phyloP scores from a whole-genome alignment of 2,888 invertebrate species.

The Mayetiola destructor region DNA sequence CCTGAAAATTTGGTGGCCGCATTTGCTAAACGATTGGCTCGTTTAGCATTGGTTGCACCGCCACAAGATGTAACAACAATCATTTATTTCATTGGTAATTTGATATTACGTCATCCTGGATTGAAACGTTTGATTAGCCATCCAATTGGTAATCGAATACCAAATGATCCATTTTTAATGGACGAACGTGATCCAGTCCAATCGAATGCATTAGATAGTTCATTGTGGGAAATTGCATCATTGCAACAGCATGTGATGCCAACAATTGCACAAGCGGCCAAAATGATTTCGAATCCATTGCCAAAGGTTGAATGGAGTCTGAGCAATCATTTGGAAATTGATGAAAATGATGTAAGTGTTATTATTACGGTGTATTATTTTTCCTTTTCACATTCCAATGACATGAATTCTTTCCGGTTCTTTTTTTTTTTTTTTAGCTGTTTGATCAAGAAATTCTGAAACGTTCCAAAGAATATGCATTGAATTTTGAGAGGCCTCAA shows the following conservation, averaged over 20 bases:
- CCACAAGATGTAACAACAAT: conserved; percentile 63
- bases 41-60: conserved; percentile 70
- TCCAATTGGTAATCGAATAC: conserved; percentile 34
- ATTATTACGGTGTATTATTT: neutral
- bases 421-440: conserved; percentile 37
- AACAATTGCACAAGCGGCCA: conserved; percentile 53
- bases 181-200: conserved; percentile 64
- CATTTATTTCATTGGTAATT: conserved; percentile 69
- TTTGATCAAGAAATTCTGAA: conserved; percentile 66
- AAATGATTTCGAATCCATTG: conserved; percentile 50
- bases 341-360: conserved; percentile 43
- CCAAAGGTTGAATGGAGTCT: conserved; percentile 56
- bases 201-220: conserved; percentile 72
- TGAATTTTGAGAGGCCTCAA: conserved; percentile 57
- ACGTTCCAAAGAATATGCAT: conserved; percentile 55
- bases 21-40: conserved; percentile 76
- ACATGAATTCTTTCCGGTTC: no score
- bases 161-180: conserved; percentile 68
- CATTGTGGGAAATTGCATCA: conserved; percentile 81
- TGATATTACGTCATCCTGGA: conserved; percentile 72
- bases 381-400: neutral
- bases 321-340: conserved; percentile 47
- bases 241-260: conserved; percentile 61
- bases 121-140: conserved; percentile 51
- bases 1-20: conserved; percentile 84